Conservation (phyloP, 2,113 vertebrate species). For the Myiopsitta monachus region DNA sequence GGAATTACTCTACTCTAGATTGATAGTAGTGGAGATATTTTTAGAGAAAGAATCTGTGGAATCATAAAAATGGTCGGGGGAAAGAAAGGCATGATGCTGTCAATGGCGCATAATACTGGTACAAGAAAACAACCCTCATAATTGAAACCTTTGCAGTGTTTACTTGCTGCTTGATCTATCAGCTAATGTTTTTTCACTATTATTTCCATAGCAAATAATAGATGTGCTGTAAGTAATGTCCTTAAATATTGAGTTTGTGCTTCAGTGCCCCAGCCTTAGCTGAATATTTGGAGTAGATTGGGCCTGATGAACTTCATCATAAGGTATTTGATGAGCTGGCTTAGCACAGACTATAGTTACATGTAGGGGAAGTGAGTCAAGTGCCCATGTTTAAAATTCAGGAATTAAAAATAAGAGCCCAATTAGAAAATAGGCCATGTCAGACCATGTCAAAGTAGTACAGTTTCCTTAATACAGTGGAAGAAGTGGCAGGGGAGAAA, state of each 20-base stretch:
- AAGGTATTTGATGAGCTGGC: neutral
- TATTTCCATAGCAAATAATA: neutral
- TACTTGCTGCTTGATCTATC: neutral
- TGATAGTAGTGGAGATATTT: neutral
- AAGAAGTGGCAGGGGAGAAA: neutral
- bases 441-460: neutral
- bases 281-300: neutral
- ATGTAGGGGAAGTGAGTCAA: neutral
- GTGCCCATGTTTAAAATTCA: neutral
- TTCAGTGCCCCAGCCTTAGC: neutral
- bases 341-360: neutral
- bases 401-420: neutral
- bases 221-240: neutral
- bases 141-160: neutral
- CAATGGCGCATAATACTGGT: too few species aligned
- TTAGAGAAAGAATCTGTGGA: neutral
- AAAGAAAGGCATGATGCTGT: neutral
- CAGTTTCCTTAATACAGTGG: neutral
- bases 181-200: neutral
- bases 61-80: neutral
- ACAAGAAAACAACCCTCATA: neutral
- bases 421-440: neutral
- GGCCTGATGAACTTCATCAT: neutral
- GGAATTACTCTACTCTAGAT: neutral
- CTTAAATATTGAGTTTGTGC: neutral